phyloP scores from a whole-genome alignment of 2,113 vertebrate species.

The Dissostichus mawsoni region DNA sequence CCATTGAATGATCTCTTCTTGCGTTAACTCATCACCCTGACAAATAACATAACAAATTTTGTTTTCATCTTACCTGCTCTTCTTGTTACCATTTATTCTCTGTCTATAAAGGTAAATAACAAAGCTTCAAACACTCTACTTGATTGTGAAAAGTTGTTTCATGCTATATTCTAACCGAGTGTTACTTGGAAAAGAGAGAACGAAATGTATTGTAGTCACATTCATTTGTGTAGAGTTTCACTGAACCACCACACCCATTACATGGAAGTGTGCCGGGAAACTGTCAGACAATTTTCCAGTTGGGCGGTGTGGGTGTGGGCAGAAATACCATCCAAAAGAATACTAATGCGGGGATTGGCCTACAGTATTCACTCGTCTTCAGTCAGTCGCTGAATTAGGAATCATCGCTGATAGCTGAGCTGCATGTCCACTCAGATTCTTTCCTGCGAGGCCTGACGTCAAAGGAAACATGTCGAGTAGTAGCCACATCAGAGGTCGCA shows the following conservation, averaged over 20 bases:
- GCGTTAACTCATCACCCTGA: no score
- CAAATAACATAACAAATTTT: no score
- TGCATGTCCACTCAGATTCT: neutral
- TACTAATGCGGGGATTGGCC: slow-evolving; percentile 29
- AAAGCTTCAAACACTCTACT: neutral
- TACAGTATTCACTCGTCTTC: neutral
- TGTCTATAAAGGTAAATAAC: neutral
- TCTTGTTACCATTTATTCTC: neutral
- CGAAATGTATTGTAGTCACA: slow-evolving; percentile 35
- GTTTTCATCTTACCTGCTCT: neutral
- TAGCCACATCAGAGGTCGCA: slow-evolving; percentile 23
- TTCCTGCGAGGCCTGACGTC: neutral
- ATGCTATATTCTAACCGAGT: neutral
- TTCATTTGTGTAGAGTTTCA: slow-evolving; percentile 38
- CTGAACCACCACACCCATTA: slow-evolving; percentile 61
- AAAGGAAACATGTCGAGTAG: slow-evolving; percentile 20
- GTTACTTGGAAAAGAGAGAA: slow-evolving; percentile 25
- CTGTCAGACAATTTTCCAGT: slow-evolving; percentile 60
- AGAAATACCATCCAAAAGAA: slow-evolving; percentile 33
- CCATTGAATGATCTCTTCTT: no score
- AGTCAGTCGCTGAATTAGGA: neutral
- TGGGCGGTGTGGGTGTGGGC: slow-evolving; percentile 41
- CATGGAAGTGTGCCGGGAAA: slow-evolving; percentile 56
- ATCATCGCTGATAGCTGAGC: neutral
- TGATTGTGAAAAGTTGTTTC: neutral